Evolutionary conservation across 2,888 invertebrate genomes (phyloP), one percentile per base, ranked within the genome.

Genomic region (Meiosimyza decipiens): DNA sequence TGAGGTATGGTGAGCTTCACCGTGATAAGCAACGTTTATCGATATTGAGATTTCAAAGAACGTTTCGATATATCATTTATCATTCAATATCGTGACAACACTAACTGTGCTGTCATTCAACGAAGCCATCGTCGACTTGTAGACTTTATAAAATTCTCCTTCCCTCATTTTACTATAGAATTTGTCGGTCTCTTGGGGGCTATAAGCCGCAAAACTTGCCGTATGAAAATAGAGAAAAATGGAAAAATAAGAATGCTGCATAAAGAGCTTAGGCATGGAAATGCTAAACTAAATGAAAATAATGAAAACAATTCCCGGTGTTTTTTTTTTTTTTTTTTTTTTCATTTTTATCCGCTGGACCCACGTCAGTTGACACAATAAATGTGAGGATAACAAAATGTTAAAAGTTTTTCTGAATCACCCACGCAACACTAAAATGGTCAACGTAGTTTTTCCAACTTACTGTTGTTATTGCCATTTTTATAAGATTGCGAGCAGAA

Each of bases 221-320:
- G 51, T 52, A 52, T 18, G 50, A 55, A 71, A 66, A n/a, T 52
- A 54, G 47, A 64, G 52, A n/a, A 71, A 71, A 71, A 18, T 63
- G 54, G 54, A 47, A 50, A 64, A 71, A 62, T 54, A 71, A 50
- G 50, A 65, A 11, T 65, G 28, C 51, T 22, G 15, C 33, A 68
- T 22, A 22, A 40, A 51, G 40, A 65, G 64, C 64, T 50, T 57
- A 22, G 18, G 22, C 18, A 64, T 22, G 64, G 40, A 22, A 55
- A 67, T 55, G 67, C 40, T 47, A 71, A 80, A 78, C 79, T 79
- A 77, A 79, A 80, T 80, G 80, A 80, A 40, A 80, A 80, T 80
- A 80, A 80, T 80, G 80, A 80, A 80, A 80, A 80, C 80, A 80
- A 80, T 80, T 79, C 79, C 74, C 66, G 72, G 22, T 22, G 2